These are phyloP conservation scores for Trinectes maculatus DNA, from an alignment of 2,113 vertebrate species.

Conservation along the genomic window DNA sequence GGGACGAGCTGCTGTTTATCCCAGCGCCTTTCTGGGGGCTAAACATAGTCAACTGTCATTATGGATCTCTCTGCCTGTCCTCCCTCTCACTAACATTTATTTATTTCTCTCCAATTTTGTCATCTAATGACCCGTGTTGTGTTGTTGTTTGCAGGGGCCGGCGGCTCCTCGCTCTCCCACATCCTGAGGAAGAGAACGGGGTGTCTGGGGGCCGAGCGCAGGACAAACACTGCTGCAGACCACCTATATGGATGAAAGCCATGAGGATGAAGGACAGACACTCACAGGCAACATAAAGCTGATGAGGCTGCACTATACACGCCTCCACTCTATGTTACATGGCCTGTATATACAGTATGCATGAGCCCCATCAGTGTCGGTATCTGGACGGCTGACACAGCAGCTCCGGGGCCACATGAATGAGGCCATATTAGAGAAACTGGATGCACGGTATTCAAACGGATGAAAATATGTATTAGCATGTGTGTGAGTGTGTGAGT, in stretches of 20 bases:
- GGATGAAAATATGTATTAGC: constrained; percentile 75
- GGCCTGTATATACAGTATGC: background rate
- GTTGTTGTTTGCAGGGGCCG: constrained; percentile 66
- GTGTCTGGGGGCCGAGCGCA: constrained; percentile 34
- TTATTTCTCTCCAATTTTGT: constrained; percentile 74
- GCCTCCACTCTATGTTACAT: constrained; percentile 1
- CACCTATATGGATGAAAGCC: constrained; percentile 77
- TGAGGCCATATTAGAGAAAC: constrained; percentile 48
- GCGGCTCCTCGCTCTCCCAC: constrained; percentile 61
- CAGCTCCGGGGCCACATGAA: constrained; percentile 44
- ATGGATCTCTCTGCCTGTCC: constrained; percentile 61
- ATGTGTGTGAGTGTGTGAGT: no score
- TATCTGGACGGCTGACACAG: constrained; percentile 10
- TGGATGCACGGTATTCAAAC: constrained; percentile 49
- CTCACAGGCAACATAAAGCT: constrained; percentile 33
- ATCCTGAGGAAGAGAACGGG: constrained; percentile 71
- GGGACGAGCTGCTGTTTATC: constrained; percentile 81
- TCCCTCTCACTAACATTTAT: constrained; percentile 62
- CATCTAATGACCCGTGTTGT: constrained; percentile 72
- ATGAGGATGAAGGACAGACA: constrained; percentile 29
- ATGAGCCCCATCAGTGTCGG: constrained; percentile 23
- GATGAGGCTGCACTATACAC: background rate
- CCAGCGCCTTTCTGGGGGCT: constrained; percentile 72
- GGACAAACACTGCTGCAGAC: constrained; percentile 65
- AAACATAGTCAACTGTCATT: constrained; percentile 84